Conservation (phyloP, 2,113 vertebrate genomes). For the Aplodontia rufa region DNA sequence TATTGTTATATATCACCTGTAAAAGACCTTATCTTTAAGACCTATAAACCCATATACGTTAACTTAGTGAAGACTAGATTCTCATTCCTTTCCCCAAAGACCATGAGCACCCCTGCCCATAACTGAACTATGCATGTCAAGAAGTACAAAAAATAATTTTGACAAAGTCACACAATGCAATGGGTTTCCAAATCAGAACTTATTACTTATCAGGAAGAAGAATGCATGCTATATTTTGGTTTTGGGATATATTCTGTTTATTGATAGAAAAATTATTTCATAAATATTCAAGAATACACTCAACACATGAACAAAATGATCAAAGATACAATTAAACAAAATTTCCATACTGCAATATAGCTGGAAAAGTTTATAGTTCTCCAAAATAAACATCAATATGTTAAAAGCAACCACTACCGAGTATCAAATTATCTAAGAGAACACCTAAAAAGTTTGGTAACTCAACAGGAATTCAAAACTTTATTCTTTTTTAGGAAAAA, state of each 20-base stretch:
- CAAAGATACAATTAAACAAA: slow-evolving; percentile 36
- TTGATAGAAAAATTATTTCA: slow-evolving; percentile 60
- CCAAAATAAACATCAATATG: slow-evolving; percentile 29
- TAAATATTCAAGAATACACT: slow-evolving; percentile 51
- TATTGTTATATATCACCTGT: background rate
- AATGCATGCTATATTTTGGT: slow-evolving; percentile 55
- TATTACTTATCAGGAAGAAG: slow-evolving; percentile 36
- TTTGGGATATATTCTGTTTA: slow-evolving; percentile 69
- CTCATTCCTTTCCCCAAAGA: background rate
- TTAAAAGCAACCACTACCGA: slow-evolving; percentile 7
- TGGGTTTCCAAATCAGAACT: background rate
- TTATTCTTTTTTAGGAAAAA: slow-evolving; percentile 34
- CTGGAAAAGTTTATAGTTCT: slow-evolving; percentile 38
- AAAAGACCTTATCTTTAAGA: background rate
- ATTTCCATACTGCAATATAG: background rate
- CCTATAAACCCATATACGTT: background rate
- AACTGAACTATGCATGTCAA: background rate
- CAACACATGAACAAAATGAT: slow-evolving; percentile 38
- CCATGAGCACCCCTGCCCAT: background rate
- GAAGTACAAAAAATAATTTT: background rate
- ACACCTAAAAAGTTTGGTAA: background rate
- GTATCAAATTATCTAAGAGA: slow-evolving; percentile 23
- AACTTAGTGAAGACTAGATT: background rate
- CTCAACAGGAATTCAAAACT: slow-evolving; percentile 6
- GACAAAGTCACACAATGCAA: background rate